Evolutionary conservation across 2,888 invertebrate species (phyloP).

Genomic region (Tachina grossa): DNA sequence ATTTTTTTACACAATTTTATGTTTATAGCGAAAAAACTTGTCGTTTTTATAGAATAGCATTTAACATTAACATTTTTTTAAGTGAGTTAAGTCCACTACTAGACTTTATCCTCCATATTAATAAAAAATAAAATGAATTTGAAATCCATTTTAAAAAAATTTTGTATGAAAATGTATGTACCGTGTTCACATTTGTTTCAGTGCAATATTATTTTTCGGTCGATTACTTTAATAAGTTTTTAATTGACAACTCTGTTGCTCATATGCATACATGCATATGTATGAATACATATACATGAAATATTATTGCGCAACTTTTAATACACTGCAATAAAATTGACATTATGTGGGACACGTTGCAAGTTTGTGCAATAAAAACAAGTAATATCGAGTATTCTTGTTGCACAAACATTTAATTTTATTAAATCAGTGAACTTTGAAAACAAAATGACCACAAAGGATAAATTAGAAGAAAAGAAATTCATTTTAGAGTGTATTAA

Average conservation of each 20-base stretch:
- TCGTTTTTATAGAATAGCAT: too few species aligned
- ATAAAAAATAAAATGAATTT: too few species aligned
- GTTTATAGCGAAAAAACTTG: too few species aligned
- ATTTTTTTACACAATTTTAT: too few species aligned
- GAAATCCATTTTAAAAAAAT: too few species aligned
- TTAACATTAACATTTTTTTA: too few species aligned
- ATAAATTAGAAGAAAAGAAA: conserved; percentile 36
- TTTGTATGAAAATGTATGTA: too few species aligned
- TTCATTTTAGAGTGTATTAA: conserved; percentile 45
- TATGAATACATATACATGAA: neutral
- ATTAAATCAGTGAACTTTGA: neutral
- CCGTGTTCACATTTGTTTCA: neutral
- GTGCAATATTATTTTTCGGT: neutral
- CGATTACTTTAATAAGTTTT: neutral
- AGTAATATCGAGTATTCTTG: neutral
- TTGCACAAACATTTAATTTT: conserved; percentile 1
- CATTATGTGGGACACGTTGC: neutral
- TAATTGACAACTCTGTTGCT: conserved; percentile 29
- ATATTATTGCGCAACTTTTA: conserved; percentile 37
- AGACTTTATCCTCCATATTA: too few species aligned
- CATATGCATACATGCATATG: neutral
- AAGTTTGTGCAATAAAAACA: conserved; percentile 18
- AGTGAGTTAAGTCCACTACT: too few species aligned
- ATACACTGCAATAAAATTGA: conserved; percentile 10
- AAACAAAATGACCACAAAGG: conserved; percentile 10